A percentile compares a stretch with the other conserved stretches of the same genome.
Conservation (phyloP, 2,113 vertebrate genomes). For the Pteronura brasiliensis region DNA sequence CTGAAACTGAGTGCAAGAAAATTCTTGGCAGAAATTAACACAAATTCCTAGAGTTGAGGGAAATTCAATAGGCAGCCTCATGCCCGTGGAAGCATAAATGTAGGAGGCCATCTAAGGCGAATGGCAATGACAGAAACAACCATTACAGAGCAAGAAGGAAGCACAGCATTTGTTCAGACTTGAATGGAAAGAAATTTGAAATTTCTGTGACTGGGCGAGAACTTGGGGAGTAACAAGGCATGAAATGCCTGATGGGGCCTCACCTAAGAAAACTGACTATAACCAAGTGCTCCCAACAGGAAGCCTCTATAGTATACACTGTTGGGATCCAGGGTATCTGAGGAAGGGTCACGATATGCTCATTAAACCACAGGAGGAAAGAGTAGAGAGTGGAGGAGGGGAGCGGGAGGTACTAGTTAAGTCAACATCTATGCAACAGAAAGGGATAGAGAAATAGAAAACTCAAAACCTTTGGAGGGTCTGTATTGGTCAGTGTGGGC, state of each 20-base stretch:
- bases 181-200: not conserved
- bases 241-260: not conserved
- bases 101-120: not conserved
- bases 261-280: not conserved
- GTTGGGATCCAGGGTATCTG: too few relatives aligned
- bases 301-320: not conserved
- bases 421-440: not conserved
- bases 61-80: not conserved
- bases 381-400: not conserved
- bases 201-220: not conserved
- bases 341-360: not conserved
- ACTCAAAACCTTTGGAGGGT: not conserved
- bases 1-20: not conserved
- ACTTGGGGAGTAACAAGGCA: not conserved
- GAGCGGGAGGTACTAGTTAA: not conserved
- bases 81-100: not conserved
- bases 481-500: not conserved
- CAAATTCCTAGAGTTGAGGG: not conserved
- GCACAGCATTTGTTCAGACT: not conserved
- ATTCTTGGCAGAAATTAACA: not conserved
- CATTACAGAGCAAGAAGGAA: not conserved
- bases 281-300: not conserved
- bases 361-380: not conserved
- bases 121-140: not conserved
- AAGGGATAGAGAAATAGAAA: not conserved